These are phyloP conservation scores for Antechinus flavipes DNA, from an alignment of 2,113 vertebrate genomes.

Conservation along the genomic window DNA sequence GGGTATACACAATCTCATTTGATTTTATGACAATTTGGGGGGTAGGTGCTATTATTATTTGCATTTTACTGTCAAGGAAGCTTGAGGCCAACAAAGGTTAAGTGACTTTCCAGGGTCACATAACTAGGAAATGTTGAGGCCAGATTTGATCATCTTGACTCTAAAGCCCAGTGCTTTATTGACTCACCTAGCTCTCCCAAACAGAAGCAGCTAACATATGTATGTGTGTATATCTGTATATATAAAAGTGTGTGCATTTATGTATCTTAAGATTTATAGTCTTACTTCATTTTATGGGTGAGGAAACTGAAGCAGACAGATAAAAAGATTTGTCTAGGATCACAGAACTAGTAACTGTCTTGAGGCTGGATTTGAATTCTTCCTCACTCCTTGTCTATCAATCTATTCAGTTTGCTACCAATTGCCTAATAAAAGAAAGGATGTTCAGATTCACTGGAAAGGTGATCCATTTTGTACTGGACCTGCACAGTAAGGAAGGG, in stretches of 20 bases:
- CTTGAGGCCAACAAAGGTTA: too few relatives aligned
- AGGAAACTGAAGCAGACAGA: background rate
- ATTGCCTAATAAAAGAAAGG: background rate
- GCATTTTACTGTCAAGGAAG: background rate
- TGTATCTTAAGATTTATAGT: background rate
- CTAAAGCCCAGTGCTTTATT: too few relatives aligned
- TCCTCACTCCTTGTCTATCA: rapidly evolving
- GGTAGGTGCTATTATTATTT: background rate
- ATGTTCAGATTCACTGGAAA: background rate
- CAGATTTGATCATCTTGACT: too few relatives aligned
- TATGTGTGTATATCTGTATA: too few relatives aligned
- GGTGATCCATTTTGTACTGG: background rate
- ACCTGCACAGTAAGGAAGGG: background rate
- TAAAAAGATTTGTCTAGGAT: background rate
- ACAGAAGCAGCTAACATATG: too few relatives aligned
- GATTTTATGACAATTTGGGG: background rate
- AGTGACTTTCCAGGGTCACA: too few relatives aligned
- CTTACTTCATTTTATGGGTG: background rate
- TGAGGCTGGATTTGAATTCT: background rate
- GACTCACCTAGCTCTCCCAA: too few relatives aligned
- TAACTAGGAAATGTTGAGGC: too few relatives aligned
- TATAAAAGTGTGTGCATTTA: too few relatives aligned
- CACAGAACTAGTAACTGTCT: background rate
- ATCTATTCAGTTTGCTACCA: background rate
- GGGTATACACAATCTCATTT: background rate